Base-by-base conservation (phyloP, 2,797 vertebrate species). In the Gymnothorax reevesii region DNA sequence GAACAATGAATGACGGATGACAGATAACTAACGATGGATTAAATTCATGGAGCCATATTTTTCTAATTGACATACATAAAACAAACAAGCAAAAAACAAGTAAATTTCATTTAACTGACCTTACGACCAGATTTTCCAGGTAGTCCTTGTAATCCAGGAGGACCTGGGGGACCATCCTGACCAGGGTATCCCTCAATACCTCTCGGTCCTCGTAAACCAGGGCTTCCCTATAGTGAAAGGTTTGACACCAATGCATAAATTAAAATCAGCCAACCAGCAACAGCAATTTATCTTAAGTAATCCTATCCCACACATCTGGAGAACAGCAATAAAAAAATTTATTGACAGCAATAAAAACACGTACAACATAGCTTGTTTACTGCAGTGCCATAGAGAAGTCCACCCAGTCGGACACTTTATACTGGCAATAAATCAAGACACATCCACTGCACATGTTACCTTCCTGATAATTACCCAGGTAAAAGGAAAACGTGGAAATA, bases 151-250 rank as follows among this genome's bases (percentile, higher is more conserved):
- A 96, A 95, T 75, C 98, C 98, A 49, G 92, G 89, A 85, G 94
- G 94, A 90, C 98, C 98, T 59, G 95, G 91, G 85, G 93, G 75
- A 20, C 97, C 97, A 6, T 97, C 96, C 1, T 86, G 86, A 86
- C 98, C 98, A 77, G 94, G 93, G 88, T 96, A 97, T 87, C 98
- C 98, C 4, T 85, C 88, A 57, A 90, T 82, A 85, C 98, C 98
- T 90, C 91, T 95, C 9, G 93, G 91, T 79, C 98, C 98, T 49
- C 92, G 89, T 86, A 94, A 93, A 87, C 98, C 98, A 13, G 71
- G 88, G 13, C 85, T 92, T 73, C 98, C 98, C 98, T 99, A 90
- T 91, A 88, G 88, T 92, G 89, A 88, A 85, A 88, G 84, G 55
- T 83, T 89, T 20, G 88, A 49, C 17, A 7, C 88, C 42, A 90